Base-by-base conservation (phyloP, 2,113 vertebrate species). In the Pachycephala philippinensis region DNA sequence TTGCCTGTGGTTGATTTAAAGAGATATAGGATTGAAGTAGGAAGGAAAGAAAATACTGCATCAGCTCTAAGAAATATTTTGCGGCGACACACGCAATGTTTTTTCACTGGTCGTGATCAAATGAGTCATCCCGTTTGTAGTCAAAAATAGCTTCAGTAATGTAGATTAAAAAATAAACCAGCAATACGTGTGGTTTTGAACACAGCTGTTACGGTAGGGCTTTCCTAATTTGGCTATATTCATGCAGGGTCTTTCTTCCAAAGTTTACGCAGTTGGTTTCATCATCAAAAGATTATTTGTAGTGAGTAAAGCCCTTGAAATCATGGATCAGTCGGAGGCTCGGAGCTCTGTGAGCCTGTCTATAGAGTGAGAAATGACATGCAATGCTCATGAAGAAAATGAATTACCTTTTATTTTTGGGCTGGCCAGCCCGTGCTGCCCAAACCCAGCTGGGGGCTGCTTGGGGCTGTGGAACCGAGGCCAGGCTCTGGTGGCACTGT, bases 141-240 rank as follows among this genome's bases (percentile, higher is more conserved):
- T 56, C 84, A 84, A 56, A 97, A 97, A 96, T 97, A 96, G 92
- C 57, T 19, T 15, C 49, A 60, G 86, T 65, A 11, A 92, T 80
- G 91, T 65, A 56, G 82, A 92, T 87, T 80, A 44, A 74, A 95
- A 96, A 94, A 64, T 16, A 84, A 78, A 69, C 11, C 60, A 70
- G 95, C 80, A 68, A 84, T 84, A 72, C 23, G 35, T 86, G 90
- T 91, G 92, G 81, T 53, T 84, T 11, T 63, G 89, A 71, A 31
- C 40, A n/a, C 94, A 91, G 91, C 89, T 95, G 76, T 94, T 85
- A 49, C 2, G 35, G 90, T 65, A 84, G 9, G 77, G 83, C 35
- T 94, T 95, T 88, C 96, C 96, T 96, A 95, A 97, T 97, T 97
- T 97, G 96, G 96, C 75, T 22, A 91, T 86, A 89, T 93, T 87